phyloP scores from a whole-genome alignment of 2,888 invertebrate genomes.

The Plebejus anna region DNA sequence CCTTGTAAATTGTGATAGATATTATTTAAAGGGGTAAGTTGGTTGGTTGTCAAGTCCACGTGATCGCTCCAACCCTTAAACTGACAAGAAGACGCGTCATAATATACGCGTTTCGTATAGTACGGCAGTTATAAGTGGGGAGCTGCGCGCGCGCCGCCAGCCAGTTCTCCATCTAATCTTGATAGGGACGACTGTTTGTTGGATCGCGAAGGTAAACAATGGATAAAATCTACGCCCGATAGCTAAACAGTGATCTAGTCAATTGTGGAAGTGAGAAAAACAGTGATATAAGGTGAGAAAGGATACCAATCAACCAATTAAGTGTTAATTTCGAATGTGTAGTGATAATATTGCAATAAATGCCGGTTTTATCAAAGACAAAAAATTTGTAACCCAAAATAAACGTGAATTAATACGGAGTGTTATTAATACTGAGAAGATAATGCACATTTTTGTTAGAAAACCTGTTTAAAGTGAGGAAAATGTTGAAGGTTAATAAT shows the following conservation, averaged over 20 bases:
- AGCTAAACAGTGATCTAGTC: slow-evolving; percentile 22
- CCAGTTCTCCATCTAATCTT: slow-evolving; percentile 40
- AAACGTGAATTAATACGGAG: neutral
- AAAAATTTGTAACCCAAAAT: neutral
- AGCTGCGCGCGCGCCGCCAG: slow-evolving; percentile 37
- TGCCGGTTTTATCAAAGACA: neutral
- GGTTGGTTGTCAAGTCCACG: neutral
- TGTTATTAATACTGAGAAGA: neutral
- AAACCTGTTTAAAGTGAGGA: slow-evolving; percentile 15
- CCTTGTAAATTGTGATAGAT: neutral
- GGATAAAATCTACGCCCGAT: slow-evolving; percentile 28
- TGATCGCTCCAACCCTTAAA: neutral
- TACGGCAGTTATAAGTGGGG: slow-evolving; percentile 34
- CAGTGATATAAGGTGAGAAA: slow-evolving; percentile 26
- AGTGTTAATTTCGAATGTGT: neutral
- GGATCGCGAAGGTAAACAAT: slow-evolving; percentile 32
- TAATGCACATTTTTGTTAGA: slow-evolving; percentile 3
- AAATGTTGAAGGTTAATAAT: neutral
- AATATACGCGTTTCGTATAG: neutral
- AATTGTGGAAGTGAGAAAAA: slow-evolving; percentile 23
- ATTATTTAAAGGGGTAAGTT: neutral
- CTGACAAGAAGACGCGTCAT: neutral
- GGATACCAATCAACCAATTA: neutral
- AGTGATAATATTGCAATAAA: neutral
- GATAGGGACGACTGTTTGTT: slow-evolving; percentile 35